A percentile compares a stretch with the other conserved stretches of the same genome.
Evolutionary conservation across 2,888 invertebrate genomes (phyloP).

Genomic region (Crematogaster levior): DNA sequence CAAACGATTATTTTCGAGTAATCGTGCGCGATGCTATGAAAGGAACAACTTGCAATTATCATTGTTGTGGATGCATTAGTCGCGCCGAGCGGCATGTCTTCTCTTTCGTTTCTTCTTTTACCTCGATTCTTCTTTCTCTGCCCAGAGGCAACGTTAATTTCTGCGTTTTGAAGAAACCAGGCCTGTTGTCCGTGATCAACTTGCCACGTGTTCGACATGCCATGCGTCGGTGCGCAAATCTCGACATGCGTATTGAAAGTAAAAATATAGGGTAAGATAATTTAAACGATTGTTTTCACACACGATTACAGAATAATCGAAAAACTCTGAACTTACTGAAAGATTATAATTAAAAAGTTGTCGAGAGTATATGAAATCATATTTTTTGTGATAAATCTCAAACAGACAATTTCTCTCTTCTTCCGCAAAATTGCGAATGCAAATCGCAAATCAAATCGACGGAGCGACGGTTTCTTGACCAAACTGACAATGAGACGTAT

Average conservation of each 20-base stretch:
- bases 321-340: background rate
- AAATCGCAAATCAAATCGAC: background rate
- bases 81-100: background rate
- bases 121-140: background rate
- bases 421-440: background rate
- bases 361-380: background rate
- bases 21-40: slow-evolving; percentile 28
- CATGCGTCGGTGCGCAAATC: slow-evolving; percentile 16
- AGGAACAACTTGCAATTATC: slow-evolving; percentile 28
- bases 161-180: slow-evolving; percentile 44
- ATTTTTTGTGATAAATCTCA: background rate
- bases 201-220: slow-evolving; percentile 24
- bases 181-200: slow-evolving; percentile 30
- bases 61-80: slow-evolving; percentile 23
- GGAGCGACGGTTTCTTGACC: background rate
- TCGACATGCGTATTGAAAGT: background rate
- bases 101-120: background rate
- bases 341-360: background rate
- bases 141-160: slow-evolving; percentile 40
- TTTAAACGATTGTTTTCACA: slow-evolving; percentile 12
- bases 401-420: background rate
- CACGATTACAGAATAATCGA: background rate
- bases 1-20: slow-evolving; percentile 23
- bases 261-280: background rate
- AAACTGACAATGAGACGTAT: slow-evolving; percentile 15